phyloP scores from a whole-genome alignment of 2,797 vertebrate genomes.

The Psittacula derbiana region DNA sequence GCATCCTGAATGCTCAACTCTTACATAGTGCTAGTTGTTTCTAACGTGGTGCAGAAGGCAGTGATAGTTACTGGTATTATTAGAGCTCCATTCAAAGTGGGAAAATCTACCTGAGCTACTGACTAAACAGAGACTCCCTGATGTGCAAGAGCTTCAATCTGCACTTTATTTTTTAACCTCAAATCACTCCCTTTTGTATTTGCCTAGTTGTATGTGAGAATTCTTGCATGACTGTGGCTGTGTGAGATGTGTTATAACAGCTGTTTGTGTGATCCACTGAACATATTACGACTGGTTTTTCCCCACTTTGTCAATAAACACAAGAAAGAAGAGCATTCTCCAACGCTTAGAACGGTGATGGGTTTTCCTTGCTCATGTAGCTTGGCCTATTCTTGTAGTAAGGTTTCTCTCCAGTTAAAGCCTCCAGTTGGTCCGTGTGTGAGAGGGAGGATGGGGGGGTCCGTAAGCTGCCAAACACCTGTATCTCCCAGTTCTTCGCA shows the following conservation, averaged over 20 bases:
- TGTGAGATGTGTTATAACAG: conserved; percentile 41
- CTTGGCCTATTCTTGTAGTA: conserved; percentile 84
- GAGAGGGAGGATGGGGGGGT: conserved; percentile 95
- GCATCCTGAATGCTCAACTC: background rate
- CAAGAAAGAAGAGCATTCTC: conserved; percentile 11
- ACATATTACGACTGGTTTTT: background rate
- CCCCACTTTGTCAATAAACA: conserved; percentile 3
- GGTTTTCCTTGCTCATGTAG: background rate
- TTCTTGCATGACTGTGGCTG: background rate
- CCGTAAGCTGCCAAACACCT: conserved; percentile 95
- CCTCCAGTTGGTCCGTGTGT: conserved; percentile 98
- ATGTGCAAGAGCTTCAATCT: background rate
- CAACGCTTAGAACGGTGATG: conserved; percentile 3
- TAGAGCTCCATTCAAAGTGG: background rate
- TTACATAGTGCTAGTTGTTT: background rate
- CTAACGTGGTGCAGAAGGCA: background rate
- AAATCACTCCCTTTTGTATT: background rate
- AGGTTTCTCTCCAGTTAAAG: conserved; percentile 98
- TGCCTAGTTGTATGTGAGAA: background rate
- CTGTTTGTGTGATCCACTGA: conserved; percentile 27
- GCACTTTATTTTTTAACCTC: background rate
- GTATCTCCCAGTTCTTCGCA: conserved; percentile 95
- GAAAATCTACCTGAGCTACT: background rate
- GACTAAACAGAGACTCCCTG: background rate
- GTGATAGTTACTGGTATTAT: conserved; percentile 16